Evolutionary conservation across 2,888 invertebrate species (phyloP).

Genomic region (Oasisia sp.): DNA sequence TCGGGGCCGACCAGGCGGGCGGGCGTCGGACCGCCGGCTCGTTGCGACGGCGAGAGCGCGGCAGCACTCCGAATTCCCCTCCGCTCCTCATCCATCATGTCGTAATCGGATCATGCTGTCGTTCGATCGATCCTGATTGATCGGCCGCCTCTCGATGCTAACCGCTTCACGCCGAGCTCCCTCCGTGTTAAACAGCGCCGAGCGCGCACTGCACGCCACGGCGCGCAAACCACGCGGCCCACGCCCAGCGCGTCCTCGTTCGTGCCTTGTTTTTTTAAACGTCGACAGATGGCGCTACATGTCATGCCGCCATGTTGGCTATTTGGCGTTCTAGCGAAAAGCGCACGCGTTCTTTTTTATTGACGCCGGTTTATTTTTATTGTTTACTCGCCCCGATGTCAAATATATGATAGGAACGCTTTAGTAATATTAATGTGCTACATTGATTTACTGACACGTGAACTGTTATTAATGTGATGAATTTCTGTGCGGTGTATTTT

Average conservation of each 20-base stretch:
- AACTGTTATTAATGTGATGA: too few species aligned
- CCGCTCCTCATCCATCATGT: background rate
- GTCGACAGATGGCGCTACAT: background rate
- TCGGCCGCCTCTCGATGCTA: background rate
- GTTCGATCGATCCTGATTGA: constrained; percentile 17
- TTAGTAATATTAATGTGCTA: background rate
- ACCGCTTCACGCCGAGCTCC: background rate
- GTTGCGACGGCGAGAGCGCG: background rate
- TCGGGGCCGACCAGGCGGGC: background rate
- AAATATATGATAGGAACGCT: background rate
- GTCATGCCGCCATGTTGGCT: background rate
- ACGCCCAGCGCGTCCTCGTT: background rate
- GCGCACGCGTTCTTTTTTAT: background rate
- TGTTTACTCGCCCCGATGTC: background rate
- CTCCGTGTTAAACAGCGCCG: constrained; percentile 9
- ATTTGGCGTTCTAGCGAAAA: background rate
- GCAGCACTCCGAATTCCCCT: background rate
- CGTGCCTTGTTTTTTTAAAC: background rate
- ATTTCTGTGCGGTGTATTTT: too few species aligned
- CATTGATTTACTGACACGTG: too few species aligned
- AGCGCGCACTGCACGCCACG: background rate
- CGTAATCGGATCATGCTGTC: background rate
- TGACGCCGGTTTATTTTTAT: background rate
- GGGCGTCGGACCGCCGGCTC: background rate
- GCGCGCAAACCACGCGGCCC: background rate